phyloP scores from a whole-genome alignment of 2,113 vertebrate genomes.

The Coptodon bakossiorum region DNA sequence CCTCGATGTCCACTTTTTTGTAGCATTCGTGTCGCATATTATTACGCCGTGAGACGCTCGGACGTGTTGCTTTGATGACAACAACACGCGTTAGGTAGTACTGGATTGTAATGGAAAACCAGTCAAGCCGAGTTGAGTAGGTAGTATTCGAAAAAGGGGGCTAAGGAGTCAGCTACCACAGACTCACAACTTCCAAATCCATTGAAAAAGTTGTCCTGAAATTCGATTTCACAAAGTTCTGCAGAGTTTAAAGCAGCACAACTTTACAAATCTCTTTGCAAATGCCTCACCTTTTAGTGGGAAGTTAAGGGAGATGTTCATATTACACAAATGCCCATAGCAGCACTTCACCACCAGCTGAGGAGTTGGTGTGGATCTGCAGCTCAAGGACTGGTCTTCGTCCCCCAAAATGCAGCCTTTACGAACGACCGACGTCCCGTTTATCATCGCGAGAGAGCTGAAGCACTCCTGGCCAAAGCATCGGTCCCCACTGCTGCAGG shows the following conservation, averaged over 20 bases:
- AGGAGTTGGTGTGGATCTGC: slow-evolving; percentile 74
- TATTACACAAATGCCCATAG: slow-evolving; percentile 86
- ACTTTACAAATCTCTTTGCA: neutral
- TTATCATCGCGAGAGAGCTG: slow-evolving; percentile 79
- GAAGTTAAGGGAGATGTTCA: slow-evolving; percentile 81
- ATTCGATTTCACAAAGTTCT: neutral
- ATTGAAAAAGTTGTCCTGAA: neutral
- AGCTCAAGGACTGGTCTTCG: slow-evolving; percentile 75
- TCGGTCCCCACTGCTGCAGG: slow-evolving; percentile 74
- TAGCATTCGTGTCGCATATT: neutral
- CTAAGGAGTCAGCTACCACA: neutral
- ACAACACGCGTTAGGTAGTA: neutral
- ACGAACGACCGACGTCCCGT: slow-evolving; percentile 77
- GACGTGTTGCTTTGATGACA: neutral
- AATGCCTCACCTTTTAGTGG: slow-evolving; percentile 76
- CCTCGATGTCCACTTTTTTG: neutral
- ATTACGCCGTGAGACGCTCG: neutral
- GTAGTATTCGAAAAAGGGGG: neutral
- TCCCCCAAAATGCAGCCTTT: slow-evolving; percentile 86
- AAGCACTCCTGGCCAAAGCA: slow-evolving; percentile 89
- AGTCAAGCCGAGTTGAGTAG: neutral
- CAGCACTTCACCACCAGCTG: slow-evolving; percentile 89
- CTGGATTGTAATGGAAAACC: neutral
- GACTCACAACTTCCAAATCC: neutral
- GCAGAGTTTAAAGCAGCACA: neutral